Evolutionary conservation across 2,888 invertebrate genomes (phyloP), one percentile per base, ranked within the genome.

Genomic region (Drosophila sordidula): DNA sequence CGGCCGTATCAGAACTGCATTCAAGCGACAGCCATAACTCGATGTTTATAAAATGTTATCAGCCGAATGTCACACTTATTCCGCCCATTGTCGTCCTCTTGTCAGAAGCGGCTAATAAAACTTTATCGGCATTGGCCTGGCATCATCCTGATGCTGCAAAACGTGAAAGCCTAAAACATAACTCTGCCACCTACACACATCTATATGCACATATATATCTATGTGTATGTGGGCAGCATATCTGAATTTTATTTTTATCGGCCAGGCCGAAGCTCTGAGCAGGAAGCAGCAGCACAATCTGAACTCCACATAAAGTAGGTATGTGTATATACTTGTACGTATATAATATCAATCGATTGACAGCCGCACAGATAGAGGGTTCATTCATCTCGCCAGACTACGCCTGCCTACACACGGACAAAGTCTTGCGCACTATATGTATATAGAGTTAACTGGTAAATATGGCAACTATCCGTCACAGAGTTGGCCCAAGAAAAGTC

Each of bases 41-140:
- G 70, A 70, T 80, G 89, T 78, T 83, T 67, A 69, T 78, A 70
- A 78, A 74, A 78, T 78, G 74, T 74, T 87, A 78, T 87, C 85
- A 84, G 81, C 74, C 72, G 71, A 69, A 73, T 72, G 82, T 82
- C 82, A 87, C 70, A 79, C 58, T 68, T 68, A 51, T 61, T 63
- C 42, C 39, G 73, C 38, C 67, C 64, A 62, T 67, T 73, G 80
- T 63, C 59, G 41, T 47, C 46, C 61, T 63, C 44, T 73, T 52
- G 64, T 36, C 67, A 56, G 56, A 44, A 65, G 42, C 36, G 59
- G 54, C 69, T 51, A 70, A 69, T 70, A 70, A 26, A 70, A 70
- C 52, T 70, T 71, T 63, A 70, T 64, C 58, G 18, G 36, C 50
- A 14, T 64, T 64, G 64, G 42, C 44, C 50, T 3, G 69, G 32